Evolutionary conservation across 2,797 vertebrate genomes (phyloP), one percentile per base, ranked within the genome.

Genomic region (Epinephelus awoara): DNA sequence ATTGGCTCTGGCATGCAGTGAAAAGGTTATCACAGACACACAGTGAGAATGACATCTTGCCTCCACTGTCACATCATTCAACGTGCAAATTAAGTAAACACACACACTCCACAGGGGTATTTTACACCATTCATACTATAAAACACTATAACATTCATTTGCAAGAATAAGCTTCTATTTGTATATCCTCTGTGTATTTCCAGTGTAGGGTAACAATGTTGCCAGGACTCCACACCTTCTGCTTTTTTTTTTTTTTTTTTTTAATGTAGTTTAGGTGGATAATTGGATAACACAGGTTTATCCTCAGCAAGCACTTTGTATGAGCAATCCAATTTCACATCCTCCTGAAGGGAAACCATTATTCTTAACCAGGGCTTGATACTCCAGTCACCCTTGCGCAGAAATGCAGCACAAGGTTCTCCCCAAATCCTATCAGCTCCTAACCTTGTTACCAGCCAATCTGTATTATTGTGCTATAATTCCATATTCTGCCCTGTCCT

Each of bases 281-380:
- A 96, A 96, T 96, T 96, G 95, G 96, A 96, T 96, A 96, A 96
- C 95, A 95, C 92, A 94, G 94, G 94, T 95, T 96, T 96, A 95
- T 96, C 94, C 94, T 93, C 94, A 86, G 94, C 94, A 95, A 95
- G 95, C 95, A 95, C 93, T 96, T 95, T 96, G 94, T 96, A 95
- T 96, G 93, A 95, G 95, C 94, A 96, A 96, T 96, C 95, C 94
- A 96, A 96, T 96, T 96, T 95, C 95, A 95, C 94, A 95, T 96
- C 92, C 93, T 95, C 92, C 93, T 95, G 93, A 95, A 95, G 94
- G 94, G 90, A 95, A 95, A 88, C 94, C 94, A 96, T 96, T 96
- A 95, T 95, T 95, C 95, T 95, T 93, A 94, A 95, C 93, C 92
- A 93, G 94, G 92, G 93, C 93, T 93, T 92, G 93, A 95, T 94